A percentile compares a stretch with the other conserved stretches of the same genome.
These are phyloP conservation scores for Isichthys henryi DNA, from an alignment of 2,113 vertebrate genomes.

Conservation along the genomic window DNA sequence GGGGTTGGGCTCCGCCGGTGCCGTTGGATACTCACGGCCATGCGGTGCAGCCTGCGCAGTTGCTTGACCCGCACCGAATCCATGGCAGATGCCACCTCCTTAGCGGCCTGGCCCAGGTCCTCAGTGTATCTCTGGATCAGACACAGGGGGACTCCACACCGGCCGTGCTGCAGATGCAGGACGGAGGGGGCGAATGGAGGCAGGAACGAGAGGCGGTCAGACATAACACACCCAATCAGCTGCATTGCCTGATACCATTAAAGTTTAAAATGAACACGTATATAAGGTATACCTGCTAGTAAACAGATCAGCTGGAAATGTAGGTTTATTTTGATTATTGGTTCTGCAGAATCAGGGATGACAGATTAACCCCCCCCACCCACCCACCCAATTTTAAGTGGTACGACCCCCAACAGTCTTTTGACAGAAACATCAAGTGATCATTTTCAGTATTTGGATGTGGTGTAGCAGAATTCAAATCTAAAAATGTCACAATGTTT, in stretches of 20 bases:
- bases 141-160: constrained; percentile 85
- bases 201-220: not conserved
- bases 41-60: constrained; percentile 90
- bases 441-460: not conserved
- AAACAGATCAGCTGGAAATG: not conserved
- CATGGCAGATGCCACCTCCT: constrained; percentile 77
- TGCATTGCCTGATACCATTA: not conserved
- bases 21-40: constrained; percentile 76
- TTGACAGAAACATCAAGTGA: not conserved
- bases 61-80: constrained; percentile 87
- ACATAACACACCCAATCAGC: not conserved
- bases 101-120: constrained; percentile 76
- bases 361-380: not conserved
- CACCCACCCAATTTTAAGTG: not conserved
- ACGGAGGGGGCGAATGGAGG: not conserved
- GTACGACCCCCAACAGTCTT: not conserved
- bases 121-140: constrained; percentile 88
- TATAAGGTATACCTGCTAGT: not conserved
- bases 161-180: constrained; percentile 70
- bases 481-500: not conserved
- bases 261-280: not conserved
- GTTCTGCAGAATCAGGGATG: not conserved
- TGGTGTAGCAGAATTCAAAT: not conserved
- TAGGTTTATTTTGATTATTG: not conserved
- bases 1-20: not conserved